phyloP scores from a whole-genome alignment of 2,888 invertebrate species.

The Drosophila koepferae region DNA sequence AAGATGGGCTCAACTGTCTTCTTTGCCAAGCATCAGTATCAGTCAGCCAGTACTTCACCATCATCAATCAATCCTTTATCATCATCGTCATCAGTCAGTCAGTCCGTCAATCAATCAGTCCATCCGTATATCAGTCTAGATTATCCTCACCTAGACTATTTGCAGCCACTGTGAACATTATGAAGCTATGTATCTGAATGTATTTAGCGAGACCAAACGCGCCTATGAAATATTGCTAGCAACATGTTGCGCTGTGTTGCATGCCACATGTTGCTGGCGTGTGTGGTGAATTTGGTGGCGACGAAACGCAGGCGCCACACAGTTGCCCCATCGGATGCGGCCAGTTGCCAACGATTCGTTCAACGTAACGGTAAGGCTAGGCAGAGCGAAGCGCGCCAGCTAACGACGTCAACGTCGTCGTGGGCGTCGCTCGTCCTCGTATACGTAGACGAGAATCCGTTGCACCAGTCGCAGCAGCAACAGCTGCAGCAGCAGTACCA shows the following conservation, averaged over 20 bases:
- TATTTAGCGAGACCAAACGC: no score
- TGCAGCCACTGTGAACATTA: neutral
- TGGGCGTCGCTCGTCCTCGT: constrained; percentile 38
- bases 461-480: neutral
- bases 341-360: constrained; percentile 56
- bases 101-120: neutral
- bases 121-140: neutral
- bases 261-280: constrained; percentile 33
- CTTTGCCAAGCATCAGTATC: no score
- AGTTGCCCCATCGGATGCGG: constrained; percentile 2
- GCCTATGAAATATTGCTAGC: constrained; percentile 2
- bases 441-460: neutral
- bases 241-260: constrained; percentile 17
- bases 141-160: neutral
- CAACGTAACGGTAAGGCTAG: constrained; percentile 50
- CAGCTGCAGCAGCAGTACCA: no score
- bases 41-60: no score
- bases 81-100: neutral
- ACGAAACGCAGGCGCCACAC: constrained; percentile 44
- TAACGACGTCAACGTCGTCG: constrained; percentile 48
- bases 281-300: constrained; percentile 36
- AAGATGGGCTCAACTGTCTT: no score
- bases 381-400: constrained; percentile 32
- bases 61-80: no score
- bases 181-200: no score